Evolutionary conservation across 2,888 invertebrate species (phyloP), one percentile per base, ranked within the genome.

Genomic region (Cataglyphis livida): DNA sequence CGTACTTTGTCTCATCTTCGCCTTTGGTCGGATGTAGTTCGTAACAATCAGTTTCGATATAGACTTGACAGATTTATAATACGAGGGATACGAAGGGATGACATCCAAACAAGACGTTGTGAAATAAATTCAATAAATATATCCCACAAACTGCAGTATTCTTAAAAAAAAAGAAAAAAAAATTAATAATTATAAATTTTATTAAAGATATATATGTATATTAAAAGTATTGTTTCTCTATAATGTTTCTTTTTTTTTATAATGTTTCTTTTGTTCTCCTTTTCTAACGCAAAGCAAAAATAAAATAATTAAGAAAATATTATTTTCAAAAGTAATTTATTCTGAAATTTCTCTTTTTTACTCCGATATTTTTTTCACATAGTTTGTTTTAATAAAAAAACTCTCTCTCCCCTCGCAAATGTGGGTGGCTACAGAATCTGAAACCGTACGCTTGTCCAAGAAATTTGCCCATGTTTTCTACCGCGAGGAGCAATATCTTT

Each of bases 1-100:
- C 88, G 75, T 88, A 89, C 89, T 91, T 89, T 81, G 87, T 92
- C 92, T 91, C 91, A 90, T 90, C 88, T 84, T 86, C 84, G 66
- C 66, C 85, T 85, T 91, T 79, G 83, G 83, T 82, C 81, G 83
- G 84, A 82, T 86, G 88, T 87, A 90, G 87, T 91, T 91, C 87
- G 90, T 89, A 84, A 87, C 86, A 83, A 84, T 68, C 82, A 78
- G 70, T 59, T 78, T 78, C 59, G 68, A 74, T 78, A 74, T 81
- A 65, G 48, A n/a, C 38, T 5, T 57, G 83, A 85, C 85, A 89
- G 87, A 90, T 90, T 90, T 87, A 84, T 81, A 82, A 84, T 64
- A 28, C 44, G 81, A 65, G 68, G 32, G 15, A 54, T 28, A 57
- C 1, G 5, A 41, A 38, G 35, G n/a, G 6, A 4, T 28, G 57